Base-by-base conservation (phyloP, 2,888 invertebrate species). In the Xanthostigma xanthostigma region DNA sequence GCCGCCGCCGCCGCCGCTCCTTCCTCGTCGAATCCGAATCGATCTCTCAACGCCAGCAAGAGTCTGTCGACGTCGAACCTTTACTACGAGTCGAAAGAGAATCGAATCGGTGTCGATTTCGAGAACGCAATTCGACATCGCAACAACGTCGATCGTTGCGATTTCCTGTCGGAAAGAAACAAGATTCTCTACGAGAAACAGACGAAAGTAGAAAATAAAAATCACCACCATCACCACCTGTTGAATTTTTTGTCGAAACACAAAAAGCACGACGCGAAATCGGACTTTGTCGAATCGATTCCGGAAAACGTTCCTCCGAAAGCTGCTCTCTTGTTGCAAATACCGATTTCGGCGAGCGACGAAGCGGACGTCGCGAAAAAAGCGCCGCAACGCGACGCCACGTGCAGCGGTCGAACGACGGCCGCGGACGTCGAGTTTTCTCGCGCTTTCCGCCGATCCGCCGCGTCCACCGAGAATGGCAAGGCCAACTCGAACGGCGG, bases 311-410 rank as follows among this genome's bases (percentile, higher is more conserved):
- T 78, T 51, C 76, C 78, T 8, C 76, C 77, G 0, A 78, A 79
- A 62, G 78, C 78, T 1, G 78, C 78, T 1, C 76, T 76, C 3
- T 59, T 78, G 35, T 58, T 78, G 42, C 76, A 78, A 52, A 76
- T 79, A 51, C 73, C 76, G 50, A 56, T 57, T 14, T 58, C 58
- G 50, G 62, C 61, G 44, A 59, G 34, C 10, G 50, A 69, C 67
- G 61, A 17, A 34, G 41, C 38, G 12, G 42, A 50, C 13, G 10
- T 35, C 14, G 14, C 69, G 66, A 50, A 59, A 68, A 51, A 70
- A 67, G 52, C 64, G 59, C 27, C 63, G 69, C 58, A 68, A 66
- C 36, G 70, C 69, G 56, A 69, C 68, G 2, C 71, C n/a, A n/a
- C n/a, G n/a, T n/a, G n/a, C n/a, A 70, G 55, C 69, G 68, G 2